phyloP scores from a whole-genome alignment of 2,113 vertebrate species.

The Zosterops hypoxanthus region DNA sequence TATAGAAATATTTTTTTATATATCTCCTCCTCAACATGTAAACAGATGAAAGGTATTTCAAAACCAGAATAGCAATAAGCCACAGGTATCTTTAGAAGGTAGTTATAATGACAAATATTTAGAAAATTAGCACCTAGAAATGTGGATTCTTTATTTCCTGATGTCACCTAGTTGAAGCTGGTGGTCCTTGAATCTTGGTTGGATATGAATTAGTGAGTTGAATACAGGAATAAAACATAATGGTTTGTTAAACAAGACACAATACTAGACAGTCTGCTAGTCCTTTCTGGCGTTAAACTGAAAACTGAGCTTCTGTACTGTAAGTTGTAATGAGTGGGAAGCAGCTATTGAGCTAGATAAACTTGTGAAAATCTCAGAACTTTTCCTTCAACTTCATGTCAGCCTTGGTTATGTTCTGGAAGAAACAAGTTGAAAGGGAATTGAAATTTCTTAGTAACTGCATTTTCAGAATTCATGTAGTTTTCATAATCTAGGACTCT shows the following conservation, averaged over 20 bases:
- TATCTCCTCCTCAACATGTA: neutral
- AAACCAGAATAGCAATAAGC: neutral
- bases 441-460: neutral
- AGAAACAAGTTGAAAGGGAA: neutral
- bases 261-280: neutral
- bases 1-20: neutral
- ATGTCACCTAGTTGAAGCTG: neutral
- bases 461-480: neutral
- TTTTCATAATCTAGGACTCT: neutral
- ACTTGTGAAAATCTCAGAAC: neutral
- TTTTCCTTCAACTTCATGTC: neutral
- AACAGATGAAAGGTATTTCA: neutral
- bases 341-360: neutral
- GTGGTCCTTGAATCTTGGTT: neutral
- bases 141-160: neutral
- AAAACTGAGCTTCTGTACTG: neutral
- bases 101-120: neutral
- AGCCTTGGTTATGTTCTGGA: neutral
- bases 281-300: neutral
- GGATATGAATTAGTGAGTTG: neutral
- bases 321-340: neutral
- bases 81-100: neutral
- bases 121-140: neutral
- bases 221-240: neutral
- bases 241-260: neutral